Evolutionary conservation across 1,140 invertebrate species (phyloP).

Genomic region (Trichomalopsis sarcophagae): DNA sequence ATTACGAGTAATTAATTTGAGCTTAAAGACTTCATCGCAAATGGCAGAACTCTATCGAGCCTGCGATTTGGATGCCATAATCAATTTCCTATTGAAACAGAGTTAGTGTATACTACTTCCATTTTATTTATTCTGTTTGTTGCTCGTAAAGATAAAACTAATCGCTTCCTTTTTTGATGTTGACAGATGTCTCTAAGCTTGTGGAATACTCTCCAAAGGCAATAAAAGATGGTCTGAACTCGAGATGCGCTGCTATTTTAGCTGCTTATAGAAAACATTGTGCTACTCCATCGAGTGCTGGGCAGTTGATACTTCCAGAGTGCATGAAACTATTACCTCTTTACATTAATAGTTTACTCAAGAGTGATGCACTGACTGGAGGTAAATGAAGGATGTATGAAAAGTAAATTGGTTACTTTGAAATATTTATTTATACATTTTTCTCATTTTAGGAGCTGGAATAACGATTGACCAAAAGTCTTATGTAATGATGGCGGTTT

Average conservation of each 20-base stretch:
- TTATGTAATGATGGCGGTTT: constrained; percentile 90
- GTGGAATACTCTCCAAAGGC: constrained; percentile 84
- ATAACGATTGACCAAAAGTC: constrained; percentile 93
- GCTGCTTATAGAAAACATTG: constrained; percentile 95
- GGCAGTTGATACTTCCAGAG: constrained; percentile 97
- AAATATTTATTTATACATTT: not conserved
- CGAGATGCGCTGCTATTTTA: constrained; percentile 90
- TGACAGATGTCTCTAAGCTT: constrained; percentile 81
- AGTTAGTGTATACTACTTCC: constrained; percentile 71
- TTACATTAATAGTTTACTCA: constrained; percentile 94
- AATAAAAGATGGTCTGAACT: constrained; percentile 84
- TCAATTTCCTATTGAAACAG: constrained; percentile 96
- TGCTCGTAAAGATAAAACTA: not conserved
- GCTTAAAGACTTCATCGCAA: constrained; percentile 91
- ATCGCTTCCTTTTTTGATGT: not conserved
- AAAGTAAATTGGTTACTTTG: not conserved
- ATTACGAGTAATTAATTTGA: constrained; percentile 93
- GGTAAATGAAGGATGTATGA: constrained; percentile 74
- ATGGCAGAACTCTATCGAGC: constrained; percentile 94
- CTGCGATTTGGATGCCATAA: constrained; percentile 94
- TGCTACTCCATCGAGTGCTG: constrained; percentile 90
- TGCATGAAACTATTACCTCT: constrained; percentile 97
- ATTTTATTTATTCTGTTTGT: not conserved
- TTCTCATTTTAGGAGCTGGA: constrained; percentile 78
- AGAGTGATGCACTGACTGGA: constrained; percentile 93